Evolutionary conservation across 2,113 vertebrate genomes (phyloP).

Genomic region (Limanda limanda): DNA sequence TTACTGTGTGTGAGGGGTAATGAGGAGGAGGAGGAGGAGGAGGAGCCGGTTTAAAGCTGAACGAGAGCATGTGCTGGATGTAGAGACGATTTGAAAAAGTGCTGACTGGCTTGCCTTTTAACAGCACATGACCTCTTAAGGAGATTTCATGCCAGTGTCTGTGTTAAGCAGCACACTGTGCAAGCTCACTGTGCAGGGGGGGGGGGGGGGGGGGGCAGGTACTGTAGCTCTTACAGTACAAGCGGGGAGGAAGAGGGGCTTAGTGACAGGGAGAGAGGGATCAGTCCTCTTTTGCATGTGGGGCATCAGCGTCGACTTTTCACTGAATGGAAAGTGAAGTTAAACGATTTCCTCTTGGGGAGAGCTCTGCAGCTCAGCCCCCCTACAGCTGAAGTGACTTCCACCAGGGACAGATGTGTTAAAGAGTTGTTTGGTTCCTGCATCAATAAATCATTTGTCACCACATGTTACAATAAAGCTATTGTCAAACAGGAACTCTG

Average conservation of each 20-base stretch:
- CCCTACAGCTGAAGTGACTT: not conserved
- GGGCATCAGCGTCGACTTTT: conserved; percentile 13
- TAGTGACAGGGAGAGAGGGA: conserved; percentile 4
- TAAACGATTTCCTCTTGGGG: not conserved
- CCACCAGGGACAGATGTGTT: not conserved
- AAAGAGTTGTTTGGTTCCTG: too few relatives aligned
- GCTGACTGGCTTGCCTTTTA: conserved; percentile 64
- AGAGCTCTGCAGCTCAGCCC: not conserved
- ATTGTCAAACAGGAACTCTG: too few relatives aligned
- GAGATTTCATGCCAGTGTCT: conserved; percentile 66
- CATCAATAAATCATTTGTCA: too few relatives aligned
- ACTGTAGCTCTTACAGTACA: not conserved
- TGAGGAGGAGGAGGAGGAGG: too few relatives aligned
- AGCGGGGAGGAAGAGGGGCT: not conserved
- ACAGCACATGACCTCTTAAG: conserved; percentile 74
- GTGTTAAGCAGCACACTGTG: conserved; percentile 49
- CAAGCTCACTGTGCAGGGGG: conserved; percentile 32
- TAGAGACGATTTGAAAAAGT: conserved; percentile 61
- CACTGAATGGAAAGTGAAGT: not conserved
- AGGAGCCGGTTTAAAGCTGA: conserved; percentile 32
- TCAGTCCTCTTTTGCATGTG: conserved; percentile 42
- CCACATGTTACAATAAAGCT: too few relatives aligned
- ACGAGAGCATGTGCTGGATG: conserved; percentile 26
- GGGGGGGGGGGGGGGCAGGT: conserved; percentile 35
- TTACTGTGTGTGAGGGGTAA: not conserved